These are phyloP conservation scores for Serranus cabrilla DNA, from an alignment of 2,797 vertebrate genomes.

Conservation along the genomic window DNA sequence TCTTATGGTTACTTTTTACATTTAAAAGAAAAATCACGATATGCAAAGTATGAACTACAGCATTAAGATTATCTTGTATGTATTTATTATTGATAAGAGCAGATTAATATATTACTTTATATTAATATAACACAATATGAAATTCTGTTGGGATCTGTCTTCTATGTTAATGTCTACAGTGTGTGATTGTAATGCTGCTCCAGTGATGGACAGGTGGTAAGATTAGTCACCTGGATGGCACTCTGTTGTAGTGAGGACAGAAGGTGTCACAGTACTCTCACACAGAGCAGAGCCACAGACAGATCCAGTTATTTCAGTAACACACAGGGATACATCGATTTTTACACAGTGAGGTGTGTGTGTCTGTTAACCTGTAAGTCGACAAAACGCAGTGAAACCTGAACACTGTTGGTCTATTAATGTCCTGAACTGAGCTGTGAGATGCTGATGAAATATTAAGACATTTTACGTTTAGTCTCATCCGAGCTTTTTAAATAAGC, in stretches of 20 bases:
- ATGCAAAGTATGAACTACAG: neutral
- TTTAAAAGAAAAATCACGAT: neutral
- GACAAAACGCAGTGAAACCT: constrained; percentile 4
- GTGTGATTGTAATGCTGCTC: constrained; percentile 20
- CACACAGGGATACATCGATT: constrained; percentile 15
- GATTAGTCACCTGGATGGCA: constrained; percentile 45
- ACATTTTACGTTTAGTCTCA: neutral
- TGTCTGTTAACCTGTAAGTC: constrained; percentile 12
- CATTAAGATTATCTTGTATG: neutral
- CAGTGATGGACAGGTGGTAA: constrained; percentile 43
- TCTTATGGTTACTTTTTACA: neutral
- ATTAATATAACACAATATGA: neutral
- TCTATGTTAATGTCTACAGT: neutral
- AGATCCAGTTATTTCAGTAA: constrained; percentile 39
- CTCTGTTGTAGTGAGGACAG: constrained; percentile 44
- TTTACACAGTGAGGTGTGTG: constrained; percentile 25
- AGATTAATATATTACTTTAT: neutral
- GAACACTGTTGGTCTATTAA: constrained; percentile 2
- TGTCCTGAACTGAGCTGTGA: neutral
- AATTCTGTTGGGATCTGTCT: neutral
- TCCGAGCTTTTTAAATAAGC: constrained; percentile 10
- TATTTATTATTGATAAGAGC: neutral
- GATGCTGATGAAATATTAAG: neutral
- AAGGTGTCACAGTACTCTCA: constrained; percentile 41
- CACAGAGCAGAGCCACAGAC: constrained; percentile 22